Evolutionary conservation across 2,888 invertebrate species (phyloP), one percentile per base, ranked within the genome.

Genomic region (Drosophila nr. medialis): DNA sequence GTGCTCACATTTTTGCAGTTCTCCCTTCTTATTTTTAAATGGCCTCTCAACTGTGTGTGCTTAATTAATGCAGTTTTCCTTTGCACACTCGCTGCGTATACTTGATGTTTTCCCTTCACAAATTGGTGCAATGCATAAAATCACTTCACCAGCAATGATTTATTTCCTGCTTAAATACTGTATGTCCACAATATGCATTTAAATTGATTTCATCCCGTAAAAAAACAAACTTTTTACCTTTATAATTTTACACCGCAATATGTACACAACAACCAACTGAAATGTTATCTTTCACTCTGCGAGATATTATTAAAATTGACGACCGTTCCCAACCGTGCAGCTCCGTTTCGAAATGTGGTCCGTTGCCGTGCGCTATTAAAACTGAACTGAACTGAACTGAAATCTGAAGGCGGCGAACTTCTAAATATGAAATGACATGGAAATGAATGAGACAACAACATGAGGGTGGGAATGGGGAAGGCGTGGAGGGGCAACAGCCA

Each of bases 361-460:
- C 74, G 83, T 63, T 55, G 72, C 51, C 55, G 80, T 50, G 72
- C 80, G 75, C 84, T 76, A 75, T 81, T 73, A 80, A 80, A 83
- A 89, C 83, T 84, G 85, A 89, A 75, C 87, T 81, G 68, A 80
- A 76, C 10, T 30, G 30, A 30, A 30, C 29, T 81, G 66, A 79
- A 76, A 72, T 72, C 85, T 75, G 64, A 68, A 72, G 58, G 58
- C 65, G 70, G 67, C 75, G 60, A 78, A 86, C 89, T 87, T 86
- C 89, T 87, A 89, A 89, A 86, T 89, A 86, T 84, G 74, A 82
- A 86, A 70, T 81, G 84, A 71, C 73, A 81, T 78, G 69, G 76
- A 80, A 89, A 72, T 82, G 64, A 80, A 81, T 75, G 68, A 78
- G 68, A 42, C 72, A 65, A 55, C 65, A 59, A 42, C 58, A 59